Evolutionary conservation across 2,888 invertebrate species (phyloP), one percentile per base, ranked within the genome.

Genomic region (Eumacrocentrus americanus): DNA sequence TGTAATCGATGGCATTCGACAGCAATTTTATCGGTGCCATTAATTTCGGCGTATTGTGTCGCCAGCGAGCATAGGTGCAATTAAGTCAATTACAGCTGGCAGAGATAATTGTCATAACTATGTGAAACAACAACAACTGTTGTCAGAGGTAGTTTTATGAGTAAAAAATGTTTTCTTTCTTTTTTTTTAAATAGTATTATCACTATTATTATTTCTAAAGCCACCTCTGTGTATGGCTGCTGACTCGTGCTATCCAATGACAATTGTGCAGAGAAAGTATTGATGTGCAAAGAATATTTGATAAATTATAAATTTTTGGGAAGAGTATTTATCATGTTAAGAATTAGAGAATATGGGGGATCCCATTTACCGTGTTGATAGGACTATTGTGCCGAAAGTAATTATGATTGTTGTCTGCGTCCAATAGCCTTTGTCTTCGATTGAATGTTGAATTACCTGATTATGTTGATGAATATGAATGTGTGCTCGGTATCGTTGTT

Each of bases 281-380:
- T 23, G 12, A 46, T 46, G 46, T 46, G 22, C 22, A 46, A 46
- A 12, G n/a, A 46, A 25, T 25, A 46, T 22, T 46, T 12, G 11
- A 46, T 46, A 46, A 12, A 46, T 46, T 46, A 46, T 25, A 46
- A 46, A 46, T 46, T 46, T 46, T 40, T 20, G 7, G 7, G n/a
- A 20, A 42, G 42, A 42, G 42, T 42, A 42, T 42, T 42, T 42
- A 42, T 42, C 42, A 42, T 4, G 46, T 46, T 46, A 46, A 46
- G 3, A 25, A 46, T 46, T 22, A 46, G 5, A n/a, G 2, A 42
- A 42, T n/a, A 37, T 40, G 6, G 9, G 9, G 16, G 18, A 40
- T 40, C 11, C 20, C 2, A 16, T 40, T 40, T 14, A 40, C 18
- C n/a, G 18, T 14, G 38, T 40, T 40, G 38, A 40, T 40, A 40